Evolutionary conservation across 1,140 invertebrate species (phyloP).

Genomic region (Ylistrum balloti): DNA sequence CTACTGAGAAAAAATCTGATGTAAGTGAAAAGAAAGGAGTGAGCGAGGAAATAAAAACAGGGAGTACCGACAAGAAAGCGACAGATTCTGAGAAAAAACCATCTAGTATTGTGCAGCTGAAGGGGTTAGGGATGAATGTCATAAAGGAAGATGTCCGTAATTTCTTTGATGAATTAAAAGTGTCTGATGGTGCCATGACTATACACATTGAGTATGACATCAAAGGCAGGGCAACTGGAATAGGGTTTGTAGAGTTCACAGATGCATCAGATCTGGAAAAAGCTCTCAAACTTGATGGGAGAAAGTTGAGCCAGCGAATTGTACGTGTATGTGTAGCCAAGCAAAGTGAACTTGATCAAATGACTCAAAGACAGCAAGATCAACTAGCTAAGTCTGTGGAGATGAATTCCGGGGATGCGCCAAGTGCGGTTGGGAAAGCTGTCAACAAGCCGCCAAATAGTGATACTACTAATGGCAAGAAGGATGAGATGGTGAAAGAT

Average conservation of each 20-base stretch:
- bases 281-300: constrained; percentile 52
- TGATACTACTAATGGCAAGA: constrained; percentile 42
- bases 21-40: not conserved
- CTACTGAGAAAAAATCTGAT: not conserved
- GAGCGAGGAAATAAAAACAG: not conserved
- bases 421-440: constrained; percentile 14
- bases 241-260: constrained; percentile 56
- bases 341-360: constrained; percentile 45
- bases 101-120: constrained; percentile 54
- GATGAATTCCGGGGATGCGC: not conserved
- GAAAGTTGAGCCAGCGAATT: constrained; percentile 45
- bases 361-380: constrained; percentile 28
- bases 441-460: not conserved
- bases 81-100: not conserved
- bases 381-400: constrained; percentile 30
- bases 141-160: constrained; percentile 51
- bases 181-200: constrained; percentile 49
- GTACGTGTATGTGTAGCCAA: constrained; percentile 48
- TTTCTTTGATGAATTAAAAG: constrained; percentile 57
- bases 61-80: not conserved
- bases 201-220: constrained; percentile 60
- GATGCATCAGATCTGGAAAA: constrained; percentile 43
- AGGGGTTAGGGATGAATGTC: constrained; percentile 54
- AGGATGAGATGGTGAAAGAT: not conserved
- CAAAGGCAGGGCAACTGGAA: constrained; percentile 53